A percentile compares a stretch with the other conserved stretches of the same genome.
Evolutionary conservation across 2,797 vertebrate genomes (phyloP).

Genomic region (Anas bernieri): DNA sequence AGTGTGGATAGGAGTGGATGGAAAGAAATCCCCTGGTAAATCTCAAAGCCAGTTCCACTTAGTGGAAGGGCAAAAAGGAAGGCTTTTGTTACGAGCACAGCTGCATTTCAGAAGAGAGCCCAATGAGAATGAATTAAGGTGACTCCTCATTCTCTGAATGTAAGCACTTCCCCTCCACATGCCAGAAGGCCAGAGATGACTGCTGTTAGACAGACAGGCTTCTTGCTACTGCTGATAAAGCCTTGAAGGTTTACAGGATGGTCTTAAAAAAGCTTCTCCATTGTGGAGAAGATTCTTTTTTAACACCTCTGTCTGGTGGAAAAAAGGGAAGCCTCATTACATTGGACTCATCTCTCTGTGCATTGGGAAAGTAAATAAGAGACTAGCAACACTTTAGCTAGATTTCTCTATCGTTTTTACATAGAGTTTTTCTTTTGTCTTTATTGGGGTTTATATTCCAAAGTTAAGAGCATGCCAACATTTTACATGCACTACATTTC

Average conservation of each 20-base stretch:
- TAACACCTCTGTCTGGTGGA: too few relatives aligned
- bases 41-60: not conserved
- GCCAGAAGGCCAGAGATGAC: accelerated
- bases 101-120: not conserved
- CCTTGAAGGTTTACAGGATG: not conserved
- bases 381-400: accelerated
- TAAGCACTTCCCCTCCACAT: accelerated
- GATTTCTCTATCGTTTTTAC: accelerated
- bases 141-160: not conserved
- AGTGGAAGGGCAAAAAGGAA: not conserved
- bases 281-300: not conserved
- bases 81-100: not conserved
- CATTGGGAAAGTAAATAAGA: not conserved
- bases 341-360: accelerated
- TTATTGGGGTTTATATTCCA: not conserved
- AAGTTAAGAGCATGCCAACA: not conserved
- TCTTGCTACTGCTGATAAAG: accelerated
- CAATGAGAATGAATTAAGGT: not conserved
- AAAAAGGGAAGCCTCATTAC: not conserved
- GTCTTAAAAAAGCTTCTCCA: not conserved
- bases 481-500: not conserved
- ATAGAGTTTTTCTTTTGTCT: not conserved
- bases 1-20: too few relatives aligned
- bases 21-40: not conserved
- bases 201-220: not conserved